Conservation (phyloP, 2,888 invertebrate genomes). For the Anthrax anthrax region DNA sequence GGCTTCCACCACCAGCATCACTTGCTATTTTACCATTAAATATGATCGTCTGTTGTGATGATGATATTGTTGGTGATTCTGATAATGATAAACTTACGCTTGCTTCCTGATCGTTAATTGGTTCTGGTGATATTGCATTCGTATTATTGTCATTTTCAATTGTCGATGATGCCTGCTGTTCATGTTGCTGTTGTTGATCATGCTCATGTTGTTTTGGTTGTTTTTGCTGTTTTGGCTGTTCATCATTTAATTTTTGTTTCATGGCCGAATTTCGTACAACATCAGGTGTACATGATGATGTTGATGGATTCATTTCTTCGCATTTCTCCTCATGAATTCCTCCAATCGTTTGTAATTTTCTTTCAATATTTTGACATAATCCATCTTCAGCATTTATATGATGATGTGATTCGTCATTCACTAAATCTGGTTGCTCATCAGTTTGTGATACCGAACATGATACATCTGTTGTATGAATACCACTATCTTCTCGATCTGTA, state of each 20-base stretch:
- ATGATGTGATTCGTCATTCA: slow-evolving; percentile 10
- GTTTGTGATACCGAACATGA: slow-evolving; percentile 59
- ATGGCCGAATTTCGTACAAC: neutral
- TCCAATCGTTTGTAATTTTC: neutral
- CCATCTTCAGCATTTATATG: slow-evolving; percentile 5
- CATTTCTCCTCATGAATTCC: neutral
- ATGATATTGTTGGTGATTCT: slow-evolving; percentile 8
- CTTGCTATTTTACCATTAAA: slow-evolving; percentile 42
- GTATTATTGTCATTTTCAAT: neutral
- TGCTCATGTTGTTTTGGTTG: neutral
- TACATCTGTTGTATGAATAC: slow-evolving; percentile 57
- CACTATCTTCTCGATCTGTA: slow-evolving; percentile 55
- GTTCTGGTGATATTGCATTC: slow-evolving; percentile 3
- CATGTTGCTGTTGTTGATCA: neutral
- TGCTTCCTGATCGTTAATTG: slow-evolving; percentile 10
- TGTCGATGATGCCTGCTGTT: neutral
- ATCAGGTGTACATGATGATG: slow-evolving; percentile 3
- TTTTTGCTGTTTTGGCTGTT: neutral
- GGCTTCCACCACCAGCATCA: slow-evolving; percentile 20
- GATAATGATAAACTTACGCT: slow-evolving; percentile 14
- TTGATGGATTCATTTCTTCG: neutral
- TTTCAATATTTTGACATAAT: neutral
- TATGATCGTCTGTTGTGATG: slow-evolving; percentile 31
- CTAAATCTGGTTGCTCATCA: slow-evolving; percentile 52
- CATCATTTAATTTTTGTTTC: neutral